A percentile compares a stretch with the other conserved stretches of the same genome.
phyloP scores from a whole-genome alignment of 2,113 vertebrate species.

The Corydoras maculifer region DNA sequence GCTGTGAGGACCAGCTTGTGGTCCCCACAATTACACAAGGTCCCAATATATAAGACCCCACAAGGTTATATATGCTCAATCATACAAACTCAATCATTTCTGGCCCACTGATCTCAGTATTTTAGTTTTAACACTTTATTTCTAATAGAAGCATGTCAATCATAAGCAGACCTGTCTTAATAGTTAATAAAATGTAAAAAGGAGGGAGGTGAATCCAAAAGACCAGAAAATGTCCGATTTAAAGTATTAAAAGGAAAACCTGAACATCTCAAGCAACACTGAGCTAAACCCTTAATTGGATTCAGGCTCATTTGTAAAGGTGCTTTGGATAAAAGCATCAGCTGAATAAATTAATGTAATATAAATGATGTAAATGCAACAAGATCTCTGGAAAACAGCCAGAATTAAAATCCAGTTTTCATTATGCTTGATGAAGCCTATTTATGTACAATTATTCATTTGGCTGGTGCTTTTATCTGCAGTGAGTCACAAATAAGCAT shows the following conservation, averaged over 20 bases:
- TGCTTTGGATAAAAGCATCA: not conserved
- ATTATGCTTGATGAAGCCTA: not conserved
- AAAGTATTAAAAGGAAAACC: not conserved
- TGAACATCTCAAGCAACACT: not conserved
- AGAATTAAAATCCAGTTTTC: not conserved
- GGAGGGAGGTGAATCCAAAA: too few species aligned
- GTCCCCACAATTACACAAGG: too few species aligned
- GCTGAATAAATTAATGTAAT: not conserved
- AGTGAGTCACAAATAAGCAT: too few species aligned
- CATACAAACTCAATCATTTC: not conserved
- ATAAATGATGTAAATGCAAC: not conserved
- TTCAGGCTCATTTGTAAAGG: not conserved
- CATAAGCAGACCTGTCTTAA: not conserved
- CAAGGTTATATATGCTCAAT: not conserved
- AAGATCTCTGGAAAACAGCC: not conserved
- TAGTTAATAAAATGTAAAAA: not conserved
- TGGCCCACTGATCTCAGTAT: constrained; percentile 3
- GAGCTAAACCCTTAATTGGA: not conserved
- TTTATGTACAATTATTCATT: not conserved
- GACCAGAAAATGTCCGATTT: not conserved
- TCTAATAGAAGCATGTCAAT: not conserved
- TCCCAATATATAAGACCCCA: too few species aligned
- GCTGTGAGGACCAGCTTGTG: too few species aligned
- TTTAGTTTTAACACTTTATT: not conserved
- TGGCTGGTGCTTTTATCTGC: not conserved